phyloP scores from a whole-genome alignment of 64 coral and sea anemone species.

The Trachythela sp. region DNA sequence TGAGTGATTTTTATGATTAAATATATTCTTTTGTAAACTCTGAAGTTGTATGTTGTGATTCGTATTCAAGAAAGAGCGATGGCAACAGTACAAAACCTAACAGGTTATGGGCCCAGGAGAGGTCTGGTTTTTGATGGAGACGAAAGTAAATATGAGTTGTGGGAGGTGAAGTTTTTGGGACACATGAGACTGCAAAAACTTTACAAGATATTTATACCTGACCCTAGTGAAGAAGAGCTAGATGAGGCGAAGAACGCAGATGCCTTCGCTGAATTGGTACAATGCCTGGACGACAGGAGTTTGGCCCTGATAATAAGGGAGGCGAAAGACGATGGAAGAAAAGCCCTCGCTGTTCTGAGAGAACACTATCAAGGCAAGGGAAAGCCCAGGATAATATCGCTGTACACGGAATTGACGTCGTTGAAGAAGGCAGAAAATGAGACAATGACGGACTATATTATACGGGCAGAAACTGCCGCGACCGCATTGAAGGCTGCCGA shows the following conservation, averaged over 20 bases:
- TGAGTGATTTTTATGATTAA: too few relatives aligned
- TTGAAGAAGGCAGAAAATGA: not conserved
- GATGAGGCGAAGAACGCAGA: conserved; percentile 20
- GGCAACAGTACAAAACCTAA: conserved; percentile 13
- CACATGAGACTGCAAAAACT: conserved; percentile 38
- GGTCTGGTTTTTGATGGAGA: conserved; percentile 31
- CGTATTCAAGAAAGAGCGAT: too few relatives aligned
- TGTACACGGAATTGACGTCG: conserved; percentile 1
- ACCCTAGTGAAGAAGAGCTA: not conserved
- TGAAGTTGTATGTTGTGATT: too few relatives aligned
- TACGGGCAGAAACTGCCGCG: not conserved
- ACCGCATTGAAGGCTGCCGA: not conserved
- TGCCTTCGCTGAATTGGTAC: not conserved
- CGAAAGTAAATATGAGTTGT: not conserved
- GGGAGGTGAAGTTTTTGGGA: conserved; percentile 25
- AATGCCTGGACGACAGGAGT: not conserved
- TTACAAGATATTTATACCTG: conserved; percentile 16
- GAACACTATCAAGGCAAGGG: conserved; percentile 6
- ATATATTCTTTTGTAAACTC: too few relatives aligned
- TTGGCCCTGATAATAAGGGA: not conserved
- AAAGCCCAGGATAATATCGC: not conserved
- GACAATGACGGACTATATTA: not conserved
- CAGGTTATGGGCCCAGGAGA: conserved; percentile 49
- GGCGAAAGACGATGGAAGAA: not conserved
- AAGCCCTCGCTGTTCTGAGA: not conserved